Conservation (phyloP, 2,797 vertebrate genomes). For the Sebastes minor region DNA sequence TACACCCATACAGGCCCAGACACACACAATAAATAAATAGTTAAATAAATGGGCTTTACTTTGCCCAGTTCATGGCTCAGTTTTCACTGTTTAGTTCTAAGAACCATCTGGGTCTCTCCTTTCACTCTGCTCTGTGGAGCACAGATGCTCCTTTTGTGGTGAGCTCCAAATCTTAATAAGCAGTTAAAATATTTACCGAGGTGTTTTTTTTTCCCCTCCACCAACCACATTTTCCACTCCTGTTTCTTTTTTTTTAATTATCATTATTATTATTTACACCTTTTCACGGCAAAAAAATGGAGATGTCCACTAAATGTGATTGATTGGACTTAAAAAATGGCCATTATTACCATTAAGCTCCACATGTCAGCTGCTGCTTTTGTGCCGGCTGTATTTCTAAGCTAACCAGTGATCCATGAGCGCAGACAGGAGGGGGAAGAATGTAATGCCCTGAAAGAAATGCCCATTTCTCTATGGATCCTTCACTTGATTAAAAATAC, state of each 20-base stretch:
- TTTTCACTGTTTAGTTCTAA: slow-evolving; percentile 86
- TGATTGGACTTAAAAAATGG: slow-evolving; percentile 99
- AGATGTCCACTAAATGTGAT: slow-evolving; percentile 99
- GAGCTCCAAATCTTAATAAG: slow-evolving; percentile 95
- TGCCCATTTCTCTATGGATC: slow-evolving; percentile 93
- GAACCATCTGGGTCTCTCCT: slow-evolving; percentile 92
- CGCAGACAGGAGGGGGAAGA: slow-evolving; percentile 94
- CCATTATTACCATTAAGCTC: slow-evolving; percentile 98
- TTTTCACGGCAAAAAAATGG: slow-evolving; percentile 99
- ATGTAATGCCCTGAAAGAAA: slow-evolving; percentile 90
- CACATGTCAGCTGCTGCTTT: slow-evolving; percentile 96
- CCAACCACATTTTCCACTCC: slow-evolving; percentile 69
- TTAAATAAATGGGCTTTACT: slow-evolving; percentile 80
- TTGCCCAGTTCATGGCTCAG: slow-evolving; percentile 78
- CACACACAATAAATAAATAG: slow-evolving; percentile 76
- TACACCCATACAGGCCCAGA: slow-evolving; percentile 28
- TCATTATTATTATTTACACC: slow-evolving; percentile 99
- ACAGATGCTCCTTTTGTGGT: slow-evolving; percentile 98
- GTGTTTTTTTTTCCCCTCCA: slow-evolving; percentile 73
- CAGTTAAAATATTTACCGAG: slow-evolving; percentile 99
- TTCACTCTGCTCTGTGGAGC: slow-evolving; percentile 86
- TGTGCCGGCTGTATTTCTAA: slow-evolving; percentile 97
- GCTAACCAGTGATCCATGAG: slow-evolving; percentile 99
- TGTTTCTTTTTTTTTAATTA: slow-evolving; percentile 75
- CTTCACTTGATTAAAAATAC: slow-evolving; percentile 94